These are phyloP conservation scores for Pachypanchax playfairii DNA, from an alignment of 2,113 vertebrate genomes.

Conservation along the genomic window DNA sequence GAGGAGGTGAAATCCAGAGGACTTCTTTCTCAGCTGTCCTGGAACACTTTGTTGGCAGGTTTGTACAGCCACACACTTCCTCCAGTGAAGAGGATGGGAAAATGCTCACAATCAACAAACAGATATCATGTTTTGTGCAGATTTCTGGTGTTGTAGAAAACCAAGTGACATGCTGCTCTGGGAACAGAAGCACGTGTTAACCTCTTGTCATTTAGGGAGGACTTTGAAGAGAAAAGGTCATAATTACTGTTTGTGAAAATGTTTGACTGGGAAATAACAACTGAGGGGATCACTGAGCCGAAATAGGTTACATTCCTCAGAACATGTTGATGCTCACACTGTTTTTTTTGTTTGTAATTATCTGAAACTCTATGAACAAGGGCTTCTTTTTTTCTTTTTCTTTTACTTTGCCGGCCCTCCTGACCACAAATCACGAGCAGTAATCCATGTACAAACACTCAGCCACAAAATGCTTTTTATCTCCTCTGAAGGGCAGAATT, in stretches of 20 bases:
- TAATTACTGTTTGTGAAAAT: constrained; percentile 50
- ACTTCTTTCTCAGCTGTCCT: constrained; percentile 23
- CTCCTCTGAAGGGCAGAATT: neutral
- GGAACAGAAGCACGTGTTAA: constrained; percentile 35
- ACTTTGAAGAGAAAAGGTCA: constrained; percentile 26
- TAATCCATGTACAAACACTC: constrained; percentile 62
- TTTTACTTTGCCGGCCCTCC: constrained; percentile 7
- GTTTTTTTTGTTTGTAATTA: constrained; percentile 51
- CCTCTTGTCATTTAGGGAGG: constrained; percentile 42
- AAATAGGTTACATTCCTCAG: constrained; percentile 71
- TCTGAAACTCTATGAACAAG: constrained; percentile 31
- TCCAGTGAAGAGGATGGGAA: neutral
- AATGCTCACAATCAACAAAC: too few species aligned
- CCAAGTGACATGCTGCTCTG: constrained; percentile 38
- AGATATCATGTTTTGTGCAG: neutral
- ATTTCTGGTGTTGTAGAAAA: constrained; percentile 54
- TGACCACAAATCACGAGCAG: constrained; percentile 33
- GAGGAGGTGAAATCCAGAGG: constrained; percentile 70
- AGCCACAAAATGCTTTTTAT: constrained; percentile 23
- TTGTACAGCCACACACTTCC: neutral
- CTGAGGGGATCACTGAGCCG: constrained; percentile 9
- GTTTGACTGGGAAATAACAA: constrained; percentile 25
- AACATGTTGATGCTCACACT: constrained; percentile 66
- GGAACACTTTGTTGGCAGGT: constrained; percentile 17
- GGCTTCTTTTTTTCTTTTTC: constrained; percentile 11